Evolutionary conservation across 1,140 invertebrate species (phyloP), one percentile per base, ranked within the genome.

Genomic region (Drosophila pandora): DNA sequence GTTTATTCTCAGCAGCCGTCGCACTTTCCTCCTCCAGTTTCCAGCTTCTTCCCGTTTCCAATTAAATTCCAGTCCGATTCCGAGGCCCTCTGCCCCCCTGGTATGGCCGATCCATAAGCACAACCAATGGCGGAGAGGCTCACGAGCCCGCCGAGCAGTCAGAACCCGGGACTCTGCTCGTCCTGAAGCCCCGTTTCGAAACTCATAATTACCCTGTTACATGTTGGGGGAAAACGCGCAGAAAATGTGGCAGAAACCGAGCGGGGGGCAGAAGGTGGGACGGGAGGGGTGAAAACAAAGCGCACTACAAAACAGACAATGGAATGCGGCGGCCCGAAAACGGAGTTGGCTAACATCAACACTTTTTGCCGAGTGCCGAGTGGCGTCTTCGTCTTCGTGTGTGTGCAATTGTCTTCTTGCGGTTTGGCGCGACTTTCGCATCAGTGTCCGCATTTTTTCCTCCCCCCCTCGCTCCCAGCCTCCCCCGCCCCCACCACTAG

Each of bases 291-390:
- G 49, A 63, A 84, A 60, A 83, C 64, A 87, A 87, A 77, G 77
- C 73, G 73, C 59, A 79, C 62, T 77, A 74, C 76, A 75, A 85
- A 80, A 57, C 67, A 87, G 83, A 88, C 82, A 87, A 87, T 87
- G 82, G 82, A 78, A 79, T 87, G 74, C 68, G 75, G 70, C 62
- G 83, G 57, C 78, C 71, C 83, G 39, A 79, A 85, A 87, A 88
- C 82, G 79, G 75, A 79, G 83, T 88, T 87, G 65, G 75, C 83
- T 68, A 87, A 87, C 79, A 76, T 45, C 77, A 85, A 85, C 77
- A 85, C 68, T 77, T 58, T 85, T 76, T 64, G 59, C 58, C 17
- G 21, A 13, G 17, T 30, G 34, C 49, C 7, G 23, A 7, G 41
- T 13, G 43, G 23, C 8, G 12, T 2, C 2, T 10, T 1, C 32